Conservation (phyloP, 2,113 vertebrate genomes). For the Jacana jacana region DNA sequence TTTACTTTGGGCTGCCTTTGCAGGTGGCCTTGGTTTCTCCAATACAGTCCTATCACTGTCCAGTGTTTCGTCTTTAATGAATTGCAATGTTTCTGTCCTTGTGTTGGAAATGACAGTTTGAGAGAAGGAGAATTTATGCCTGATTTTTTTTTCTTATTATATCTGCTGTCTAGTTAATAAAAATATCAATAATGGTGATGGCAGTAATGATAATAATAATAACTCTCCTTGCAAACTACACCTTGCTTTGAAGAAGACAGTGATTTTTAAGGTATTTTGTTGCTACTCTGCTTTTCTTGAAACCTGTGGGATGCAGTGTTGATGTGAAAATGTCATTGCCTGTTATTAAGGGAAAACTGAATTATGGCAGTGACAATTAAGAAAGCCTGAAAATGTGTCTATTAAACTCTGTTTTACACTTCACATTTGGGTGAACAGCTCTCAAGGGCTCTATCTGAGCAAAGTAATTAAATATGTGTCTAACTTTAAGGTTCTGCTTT, state of each 20-base stretch:
- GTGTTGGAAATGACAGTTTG: not conserved
- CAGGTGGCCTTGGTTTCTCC: not conserved
- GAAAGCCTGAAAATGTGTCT: constrained; percentile 11
- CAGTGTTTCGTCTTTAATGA: not conserved
- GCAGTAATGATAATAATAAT: not conserved
- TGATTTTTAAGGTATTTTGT: not conserved
- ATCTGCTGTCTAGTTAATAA: not conserved
- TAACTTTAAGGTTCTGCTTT: not conserved
- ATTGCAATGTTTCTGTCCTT: not conserved
- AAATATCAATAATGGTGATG: not conserved
- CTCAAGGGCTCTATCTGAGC: constrained; percentile 32
- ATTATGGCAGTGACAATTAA: constrained; percentile 38
- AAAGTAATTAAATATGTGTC: constrained; percentile 35
- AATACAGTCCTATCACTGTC: not conserved
- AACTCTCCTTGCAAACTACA: not conserved
- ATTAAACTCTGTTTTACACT: constrained; percentile 44
- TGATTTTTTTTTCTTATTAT: not conserved
- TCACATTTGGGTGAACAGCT: constrained; percentile 54
- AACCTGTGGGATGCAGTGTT: not conserved
- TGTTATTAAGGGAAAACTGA: constrained; percentile 42
- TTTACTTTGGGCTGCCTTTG: not conserved
- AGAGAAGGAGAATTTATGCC: not conserved
- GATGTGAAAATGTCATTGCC: constrained; percentile 41
- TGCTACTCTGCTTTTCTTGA: not conserved
- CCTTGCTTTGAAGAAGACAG: not conserved